Evolutionary conservation across 2,797 vertebrate genomes (phyloP).

Genomic region (Poeciliopsis paucimaculata): DNA sequence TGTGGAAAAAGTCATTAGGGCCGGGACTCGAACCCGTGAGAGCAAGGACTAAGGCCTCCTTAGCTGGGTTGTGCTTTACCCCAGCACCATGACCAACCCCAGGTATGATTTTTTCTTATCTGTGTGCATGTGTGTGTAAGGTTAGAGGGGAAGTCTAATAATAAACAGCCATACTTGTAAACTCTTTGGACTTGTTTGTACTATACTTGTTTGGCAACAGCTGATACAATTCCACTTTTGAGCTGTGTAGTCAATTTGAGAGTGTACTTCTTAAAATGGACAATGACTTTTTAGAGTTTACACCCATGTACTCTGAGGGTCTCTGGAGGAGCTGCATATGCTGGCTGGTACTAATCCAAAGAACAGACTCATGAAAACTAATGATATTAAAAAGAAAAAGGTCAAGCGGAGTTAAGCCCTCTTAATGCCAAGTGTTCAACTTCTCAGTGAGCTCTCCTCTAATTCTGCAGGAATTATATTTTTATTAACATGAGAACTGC

Average conservation of each 20-base stretch:
- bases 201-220: background rate
- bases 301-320: background rate
- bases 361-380: background rate
- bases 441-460: slow-evolving; percentile 26
- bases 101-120: background rate
- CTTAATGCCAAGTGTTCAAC: slow-evolving; percentile 27
- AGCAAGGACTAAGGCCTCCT: too few relatives aligned
- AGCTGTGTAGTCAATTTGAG: background rate
- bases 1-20: too few relatives aligned
- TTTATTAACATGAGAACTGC: slow-evolving; percentile 23
- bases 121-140: background rate
- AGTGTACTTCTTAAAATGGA: background rate
- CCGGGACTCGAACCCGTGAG: too few relatives aligned
- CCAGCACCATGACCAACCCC: too few relatives aligned
- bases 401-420: slow-evolving; percentile 34
- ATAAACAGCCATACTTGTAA: background rate
- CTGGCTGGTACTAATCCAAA: background rate
- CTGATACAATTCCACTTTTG: background rate
- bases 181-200: background rate
- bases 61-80: too few relatives aligned
- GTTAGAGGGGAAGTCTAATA: too few relatives aligned
- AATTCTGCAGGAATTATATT: slow-evolving; percentile 23
- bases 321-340: background rate
- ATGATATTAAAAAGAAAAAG: slow-evolving; percentile 17
- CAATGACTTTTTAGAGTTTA: background rate